Base-by-base conservation (phyloP, 2,888 invertebrate species). In the Hesperia comma region DNA sequence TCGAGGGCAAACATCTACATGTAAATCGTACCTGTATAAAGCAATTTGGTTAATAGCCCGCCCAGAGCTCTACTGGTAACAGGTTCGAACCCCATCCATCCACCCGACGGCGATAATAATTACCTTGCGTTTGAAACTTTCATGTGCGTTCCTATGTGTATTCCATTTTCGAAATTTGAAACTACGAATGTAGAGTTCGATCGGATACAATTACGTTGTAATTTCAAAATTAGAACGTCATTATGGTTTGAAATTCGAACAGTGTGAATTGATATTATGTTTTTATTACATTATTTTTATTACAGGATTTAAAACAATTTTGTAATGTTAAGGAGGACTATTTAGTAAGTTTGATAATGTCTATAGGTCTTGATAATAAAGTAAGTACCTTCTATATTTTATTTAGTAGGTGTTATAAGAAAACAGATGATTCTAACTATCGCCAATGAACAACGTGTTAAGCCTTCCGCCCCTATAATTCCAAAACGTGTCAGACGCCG, bases 21-120 rank as follows among this genome's bases (percentile, higher is more conserved):
- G 46, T 66, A 66, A 66, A 49, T 64, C 55, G 51, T 12, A 57
- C 21, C 55, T 71, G 74, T 74, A 86, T 88, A 85, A 84, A 90
- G 87, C 90, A 89, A 91, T 91, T 87, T 91, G 85, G 86, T 81
- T 90, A 90, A 91, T 90, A 87, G 88, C 73, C 73, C 75, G 69
- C 77, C 83, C 83, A 85, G 83, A 81, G 81, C 80, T 79, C 78
- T 78, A 77, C 71, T 72, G 78, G 69, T 72, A 77, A 78, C 77
- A 75, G 77, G 75, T 80, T 76, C 76, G 82, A 83, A 79, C 79
- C 73, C 77, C 73, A 77, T 79, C 79, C 71, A 73, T 66, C 61
- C 26, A 49, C 37, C 46, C 64, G 61, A 12, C 66, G 54, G 66
- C 53, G 21, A 21, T 21, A 51, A 32, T 67, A 49, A 67, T 67